Base-by-base conservation (phyloP, 2,797 vertebrate genomes). In the Austrolebias charrua region DNA sequence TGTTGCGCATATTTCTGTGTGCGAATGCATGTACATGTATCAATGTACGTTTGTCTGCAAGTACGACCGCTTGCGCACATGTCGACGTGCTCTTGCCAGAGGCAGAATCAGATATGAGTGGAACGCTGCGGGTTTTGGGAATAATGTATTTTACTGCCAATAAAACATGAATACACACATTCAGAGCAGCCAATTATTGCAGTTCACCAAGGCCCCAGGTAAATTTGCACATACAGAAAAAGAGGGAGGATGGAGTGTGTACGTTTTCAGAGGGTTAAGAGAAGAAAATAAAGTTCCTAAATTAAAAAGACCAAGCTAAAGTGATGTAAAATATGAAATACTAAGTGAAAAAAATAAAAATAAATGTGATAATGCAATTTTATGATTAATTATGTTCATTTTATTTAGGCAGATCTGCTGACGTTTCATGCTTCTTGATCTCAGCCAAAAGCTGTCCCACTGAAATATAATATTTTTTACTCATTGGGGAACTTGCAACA, bases 81-180 rank as follows among this genome's bases (percentile, higher is more conserved):
- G 67, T 69, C 55, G 68, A 49, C 66, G 60, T 62, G 47, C 55
- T 71, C 66, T 82, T 74, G 87, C 89, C 75, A 81, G 63, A 81
- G 78, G 83, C 71, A 75, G 75, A 82, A 88, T 83, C 83, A 91
- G 90, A 92, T 90, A 92, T 90, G 84, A 87, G 87, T 86, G 88
- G 88, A 92, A 90, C 85, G 88, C 81, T 89, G 88, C 54, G 89
- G 90, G 80, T 89, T 89, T 86, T 74, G 74, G 79, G 84, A 84
- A 89, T 88, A 89, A 91, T 90, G 85, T 82, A 84, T 78, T 73
- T 84, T 85, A 82, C 83, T 91, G 88, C 86, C 82, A 90, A 90
- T 89, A 87, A 92, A 86, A 88, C 86, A 88, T 90, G 85, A 93
- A 92, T 92, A 87, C 88, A 88, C 84, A 91, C 84, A 84, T 88